A percentile compares a stretch with the other conserved stretches of the same genome.
Conservation (phyloP, 1,140 invertebrate genomes). For the Zeugodacus cucurbitae region DNA sequence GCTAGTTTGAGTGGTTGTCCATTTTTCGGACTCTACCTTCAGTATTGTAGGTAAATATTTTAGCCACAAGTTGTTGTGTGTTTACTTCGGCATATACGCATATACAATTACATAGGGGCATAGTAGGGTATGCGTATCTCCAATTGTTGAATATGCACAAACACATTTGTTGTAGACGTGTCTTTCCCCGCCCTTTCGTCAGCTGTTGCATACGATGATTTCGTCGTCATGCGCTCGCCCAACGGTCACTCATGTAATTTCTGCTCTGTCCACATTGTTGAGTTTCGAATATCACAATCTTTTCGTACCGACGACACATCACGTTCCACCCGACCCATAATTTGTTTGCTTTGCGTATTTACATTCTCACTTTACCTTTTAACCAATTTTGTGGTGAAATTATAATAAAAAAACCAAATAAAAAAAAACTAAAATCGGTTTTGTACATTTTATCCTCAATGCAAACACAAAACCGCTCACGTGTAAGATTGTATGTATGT, state of each 20-base stretch:
- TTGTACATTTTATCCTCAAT: not conserved
- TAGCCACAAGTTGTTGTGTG: not conserved
- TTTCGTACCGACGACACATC: not conserved
- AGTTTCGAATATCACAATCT: not conserved
- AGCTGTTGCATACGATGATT: no score
- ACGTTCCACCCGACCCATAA: not conserved
- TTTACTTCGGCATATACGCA: not conserved
- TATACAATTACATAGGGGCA: not conserved
- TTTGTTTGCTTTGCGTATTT: not conserved
- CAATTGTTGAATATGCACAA: no score
- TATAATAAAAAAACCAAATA: not conserved
- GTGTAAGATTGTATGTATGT: not conserved
- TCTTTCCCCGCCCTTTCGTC: no score
- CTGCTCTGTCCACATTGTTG: not conserved
- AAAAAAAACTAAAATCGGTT: not conserved
- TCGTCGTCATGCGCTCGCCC: not conserved
- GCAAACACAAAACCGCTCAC: not conserved
- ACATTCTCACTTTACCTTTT: not conserved
- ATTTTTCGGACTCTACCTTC: no score
- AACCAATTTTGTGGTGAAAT: not conserved
- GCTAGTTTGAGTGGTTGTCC: no score
- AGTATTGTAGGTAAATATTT: not conserved
- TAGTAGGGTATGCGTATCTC: no score
- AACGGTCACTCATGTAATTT: not conserved
- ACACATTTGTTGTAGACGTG: no score